These are phyloP conservation scores for Lysandra coridon DNA, from an alignment of 2,888 invertebrate species.

Conservation along the genomic window DNA sequence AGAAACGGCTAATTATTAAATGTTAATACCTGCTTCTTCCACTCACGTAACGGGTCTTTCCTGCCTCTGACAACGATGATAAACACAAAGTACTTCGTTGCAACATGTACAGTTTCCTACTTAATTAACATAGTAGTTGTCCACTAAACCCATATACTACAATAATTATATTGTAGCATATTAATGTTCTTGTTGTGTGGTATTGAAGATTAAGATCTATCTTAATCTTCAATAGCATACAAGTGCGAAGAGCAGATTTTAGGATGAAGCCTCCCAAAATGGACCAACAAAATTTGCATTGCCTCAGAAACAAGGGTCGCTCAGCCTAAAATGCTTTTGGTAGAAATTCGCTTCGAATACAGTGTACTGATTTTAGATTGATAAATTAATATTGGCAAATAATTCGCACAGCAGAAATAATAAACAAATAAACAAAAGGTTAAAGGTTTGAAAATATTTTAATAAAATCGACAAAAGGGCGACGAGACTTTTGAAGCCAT, in stretches of 20 bases:
- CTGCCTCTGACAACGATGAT: background rate
- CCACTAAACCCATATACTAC: background rate
- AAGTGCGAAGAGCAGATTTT: background rate
- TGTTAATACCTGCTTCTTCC: no score
- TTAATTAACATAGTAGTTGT: no score
- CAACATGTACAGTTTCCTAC: background rate
- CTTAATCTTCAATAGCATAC: no score
- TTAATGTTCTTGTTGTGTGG: background rate
- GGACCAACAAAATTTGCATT: constrained; percentile 1
- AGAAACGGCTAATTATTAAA: no score
- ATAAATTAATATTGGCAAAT: background rate
- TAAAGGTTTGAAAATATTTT: background rate
- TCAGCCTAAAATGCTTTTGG: background rate
- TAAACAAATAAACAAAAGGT: background rate
- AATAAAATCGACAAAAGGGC: background rate
- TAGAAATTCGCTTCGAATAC: background rate
- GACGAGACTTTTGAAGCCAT: background rate
- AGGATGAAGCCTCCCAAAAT: background rate
- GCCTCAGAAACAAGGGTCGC: background rate
- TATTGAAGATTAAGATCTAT: background rate
- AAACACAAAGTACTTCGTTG: background rate
- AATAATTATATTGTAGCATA: no score
- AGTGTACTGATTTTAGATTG: background rate
- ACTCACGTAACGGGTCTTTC: background rate
- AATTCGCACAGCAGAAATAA: constrained; percentile 8